Base-by-base conservation (phyloP, 2,797 vertebrate species). In the Australoheros facetus region DNA sequence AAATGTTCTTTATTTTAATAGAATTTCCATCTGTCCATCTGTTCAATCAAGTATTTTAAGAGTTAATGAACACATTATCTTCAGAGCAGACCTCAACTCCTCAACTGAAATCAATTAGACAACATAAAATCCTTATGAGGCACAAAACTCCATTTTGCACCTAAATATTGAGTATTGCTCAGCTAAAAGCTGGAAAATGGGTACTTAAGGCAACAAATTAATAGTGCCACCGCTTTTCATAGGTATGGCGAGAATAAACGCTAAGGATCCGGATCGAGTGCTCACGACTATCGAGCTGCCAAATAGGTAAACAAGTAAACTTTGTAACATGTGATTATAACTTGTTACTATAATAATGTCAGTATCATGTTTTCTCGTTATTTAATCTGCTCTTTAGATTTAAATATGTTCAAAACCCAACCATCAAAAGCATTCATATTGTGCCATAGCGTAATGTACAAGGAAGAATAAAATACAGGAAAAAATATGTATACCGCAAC, bases 1-100 rank as follows among this genome's bases (percentile, higher is more conserved):
- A 94, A 94, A 95, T 80, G 69, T 89, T 92, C 85, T 94, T 91
- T 91, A 94, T 95, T 96, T 95, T 93, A 93, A 94, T 94, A 92
- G 88, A 89, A 88, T 93, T 93, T 93, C 88, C 90, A 92, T 92
- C 90, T 89, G 86, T 91, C 86, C 86, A 75, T 87, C 87, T 80
- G 83, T 70, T 86, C 81, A 89, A 93, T 93, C 88, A 93, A 85
- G 85, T 87, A 88, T 88, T 91, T 87, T 83, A 91, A 87, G 86
- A 92, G 86, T 88, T 91, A 86, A 93, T 92, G 90, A 94, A 93
- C 93, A 93, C 79, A 91, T 94, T 93, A 93, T 93, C 90, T 89
- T 94, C 82, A 88, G 92, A 93, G 91, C 90, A 91, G 92, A 91
- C 84, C 78, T 92, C 89, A 83, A 84, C 85, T 92, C 81, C 23